phyloP scores from a whole-genome alignment of 2,888 invertebrate species.

The Odiellus spinosus region DNA sequence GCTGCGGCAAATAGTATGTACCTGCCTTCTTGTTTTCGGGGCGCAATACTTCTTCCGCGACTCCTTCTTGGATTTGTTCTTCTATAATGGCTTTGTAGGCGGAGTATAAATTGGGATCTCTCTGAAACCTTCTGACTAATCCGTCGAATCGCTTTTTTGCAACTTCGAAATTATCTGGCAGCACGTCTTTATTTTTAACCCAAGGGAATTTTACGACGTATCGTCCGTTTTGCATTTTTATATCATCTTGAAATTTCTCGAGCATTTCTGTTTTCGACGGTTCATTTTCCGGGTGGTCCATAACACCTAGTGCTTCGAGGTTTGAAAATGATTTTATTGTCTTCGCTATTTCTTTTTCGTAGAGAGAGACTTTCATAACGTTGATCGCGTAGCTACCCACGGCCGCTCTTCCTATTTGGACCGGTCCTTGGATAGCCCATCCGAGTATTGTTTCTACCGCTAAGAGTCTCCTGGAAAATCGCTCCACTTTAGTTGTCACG shows the following conservation, averaged over 20 bases:
- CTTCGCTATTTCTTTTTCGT: too few species aligned
- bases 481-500: neutral
- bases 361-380: too few species aligned
- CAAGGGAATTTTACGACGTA: too few species aligned
- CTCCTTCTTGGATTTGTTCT: too few species aligned
- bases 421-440: neutral
- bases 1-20: constrained; percentile 6
- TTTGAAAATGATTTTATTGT: too few species aligned
- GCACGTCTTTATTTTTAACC: too few species aligned
- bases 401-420: neutral
- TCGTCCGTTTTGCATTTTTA: too few species aligned
- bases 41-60: neutral
- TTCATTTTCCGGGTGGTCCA: neutral
- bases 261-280: neutral
- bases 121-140: neutral
- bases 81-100: neutral
- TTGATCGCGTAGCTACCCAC: too few species aligned
- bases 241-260: too few species aligned
- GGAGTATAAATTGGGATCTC: neutral
- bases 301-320: too few species aligned
- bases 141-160: neutral
- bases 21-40: neutral
- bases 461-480: neutral
- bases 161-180: neutral
- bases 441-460: neutral